phyloP scores from a whole-genome alignment of 1,140 invertebrate species.

The Drosophila kikkawai region DNA sequence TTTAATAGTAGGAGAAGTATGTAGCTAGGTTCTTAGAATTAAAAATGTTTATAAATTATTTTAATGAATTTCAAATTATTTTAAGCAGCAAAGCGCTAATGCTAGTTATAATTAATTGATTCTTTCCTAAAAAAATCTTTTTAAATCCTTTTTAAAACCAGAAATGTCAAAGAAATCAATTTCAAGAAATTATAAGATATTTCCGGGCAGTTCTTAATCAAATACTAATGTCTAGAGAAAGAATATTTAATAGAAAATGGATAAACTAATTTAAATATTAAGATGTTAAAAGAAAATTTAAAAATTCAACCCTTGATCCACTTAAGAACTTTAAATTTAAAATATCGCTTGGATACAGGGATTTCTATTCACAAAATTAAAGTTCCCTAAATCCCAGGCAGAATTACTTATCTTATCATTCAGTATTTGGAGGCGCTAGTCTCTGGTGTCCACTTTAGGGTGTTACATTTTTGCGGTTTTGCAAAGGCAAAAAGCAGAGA shows the following conservation, averaged over 20 bases:
- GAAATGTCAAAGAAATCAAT: too few species aligned
- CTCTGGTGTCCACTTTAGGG: conserved; percentile 42
- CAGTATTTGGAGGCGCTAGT: conserved; percentile 1
- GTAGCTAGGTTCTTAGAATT: too few species aligned
- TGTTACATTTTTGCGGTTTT: conserved; percentile 63
- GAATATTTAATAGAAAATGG: not conserved
- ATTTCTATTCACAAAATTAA: not conserved
- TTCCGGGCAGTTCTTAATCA: not conserved
- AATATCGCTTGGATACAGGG: not conserved
- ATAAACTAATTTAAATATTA: not conserved
- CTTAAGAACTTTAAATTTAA: not conserved
- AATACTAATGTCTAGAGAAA: not conserved
- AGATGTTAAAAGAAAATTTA: not conserved
- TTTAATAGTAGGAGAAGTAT: too few species aligned
- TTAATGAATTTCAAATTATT: too few species aligned
- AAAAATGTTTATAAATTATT: too few species aligned
- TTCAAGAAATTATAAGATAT: too few species aligned
- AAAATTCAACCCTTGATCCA: not conserved
- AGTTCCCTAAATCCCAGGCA: not conserved
- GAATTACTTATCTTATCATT: not conserved
- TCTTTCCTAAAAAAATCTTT: too few species aligned
- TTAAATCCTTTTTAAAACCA: not conserved
- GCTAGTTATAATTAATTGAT: too few species aligned
- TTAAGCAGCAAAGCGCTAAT: too few species aligned
- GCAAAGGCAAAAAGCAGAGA: conserved; percentile 13